Percentiles rank a stretch among this genome's conserved stretches.
Evolutionary conservation across 2,888 invertebrate species (phyloP).

Genomic region (Synergus umbraculus): DNA sequence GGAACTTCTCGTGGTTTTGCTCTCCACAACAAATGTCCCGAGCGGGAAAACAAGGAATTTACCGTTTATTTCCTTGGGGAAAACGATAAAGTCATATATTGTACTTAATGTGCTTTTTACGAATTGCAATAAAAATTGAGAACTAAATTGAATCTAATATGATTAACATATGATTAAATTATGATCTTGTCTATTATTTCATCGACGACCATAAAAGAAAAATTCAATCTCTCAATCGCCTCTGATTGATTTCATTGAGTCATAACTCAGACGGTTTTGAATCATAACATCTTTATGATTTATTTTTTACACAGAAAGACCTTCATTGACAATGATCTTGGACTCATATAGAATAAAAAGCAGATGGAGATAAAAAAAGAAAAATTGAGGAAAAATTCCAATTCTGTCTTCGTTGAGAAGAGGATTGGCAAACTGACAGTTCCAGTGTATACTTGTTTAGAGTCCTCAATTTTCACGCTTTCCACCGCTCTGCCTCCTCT

Average conservation of each 20-base stretch:
- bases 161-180: not conserved
- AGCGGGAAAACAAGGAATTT: constrained; percentile 17
- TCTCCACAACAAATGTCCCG: constrained; percentile 10
- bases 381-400: not conserved
- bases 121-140: too few species aligned
- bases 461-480: constrained; percentile 64
- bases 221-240: not conserved
- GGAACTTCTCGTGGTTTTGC: constrained; percentile 2
- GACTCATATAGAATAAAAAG: not conserved
- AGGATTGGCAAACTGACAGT: constrained; percentile 54
- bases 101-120: too few species aligned
- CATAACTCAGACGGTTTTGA: not conserved
- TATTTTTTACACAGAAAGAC: constrained; percentile 6
- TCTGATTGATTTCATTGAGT: constrained; percentile 13
- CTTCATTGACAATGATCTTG: constrained; percentile 18
- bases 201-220: not conserved
- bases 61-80: constrained; percentile 9
- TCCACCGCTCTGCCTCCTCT: constrained; percentile 49
- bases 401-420: not conserved
- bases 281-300: constrained; percentile 18
- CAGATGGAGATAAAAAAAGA: not conserved
- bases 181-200: not conserved
- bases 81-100: not conserved
- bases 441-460: constrained; percentile 51
- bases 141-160: too few species aligned